Percentiles rank a stretch among this genome's conserved stretches.
phyloP scores from a whole-genome alignment of 1,140 invertebrate genomes.

The Ganaspis sp. region DNA sequence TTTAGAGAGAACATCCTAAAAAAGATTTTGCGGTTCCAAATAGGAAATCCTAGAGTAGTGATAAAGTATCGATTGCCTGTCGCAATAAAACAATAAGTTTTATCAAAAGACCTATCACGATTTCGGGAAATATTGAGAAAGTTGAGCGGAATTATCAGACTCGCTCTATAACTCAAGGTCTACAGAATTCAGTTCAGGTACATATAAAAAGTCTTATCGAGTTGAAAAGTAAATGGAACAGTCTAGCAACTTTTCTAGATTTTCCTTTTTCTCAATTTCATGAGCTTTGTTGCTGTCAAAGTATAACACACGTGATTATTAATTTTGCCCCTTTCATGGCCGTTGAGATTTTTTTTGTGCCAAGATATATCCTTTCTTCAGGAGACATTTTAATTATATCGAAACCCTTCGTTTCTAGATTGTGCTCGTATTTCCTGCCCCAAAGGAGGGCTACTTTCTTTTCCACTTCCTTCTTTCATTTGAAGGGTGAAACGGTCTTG shows the following conservation, averaged over 20 bases:
- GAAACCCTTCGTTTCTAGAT: too few species aligned
- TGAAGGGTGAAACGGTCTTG: background rate
- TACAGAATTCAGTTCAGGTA: background rate
- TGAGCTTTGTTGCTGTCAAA: background rate
- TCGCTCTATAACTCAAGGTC: background rate
- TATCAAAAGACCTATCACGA: too few species aligned
- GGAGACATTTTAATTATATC: too few species aligned
- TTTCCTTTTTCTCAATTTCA: background rate
- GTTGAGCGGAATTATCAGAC: background rate
- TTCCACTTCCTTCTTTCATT: background rate
- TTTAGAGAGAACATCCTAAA: too few species aligned
- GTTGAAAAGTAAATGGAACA: background rate
- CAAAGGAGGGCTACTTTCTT: background rate
- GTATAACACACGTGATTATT: background rate
- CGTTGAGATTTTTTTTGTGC: background rate
- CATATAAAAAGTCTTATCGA: conserved; percentile 1
- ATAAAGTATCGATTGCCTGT: too few species aligned
- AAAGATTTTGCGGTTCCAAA: too few species aligned
- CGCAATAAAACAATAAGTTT: too few species aligned
- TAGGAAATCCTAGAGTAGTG: too few species aligned
- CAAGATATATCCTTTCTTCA: too few species aligned
- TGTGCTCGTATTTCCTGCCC: background rate
- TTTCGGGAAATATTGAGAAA: background rate
- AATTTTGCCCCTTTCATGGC: background rate
- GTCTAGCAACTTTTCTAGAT: background rate